A percentile compares a stretch with the other conserved stretches of the same genome.
These are phyloP conservation scores for Yoshiicerus persimilis DNA, from an alignment of 1,140 invertebrate species.

Conservation along the genomic window DNA sequence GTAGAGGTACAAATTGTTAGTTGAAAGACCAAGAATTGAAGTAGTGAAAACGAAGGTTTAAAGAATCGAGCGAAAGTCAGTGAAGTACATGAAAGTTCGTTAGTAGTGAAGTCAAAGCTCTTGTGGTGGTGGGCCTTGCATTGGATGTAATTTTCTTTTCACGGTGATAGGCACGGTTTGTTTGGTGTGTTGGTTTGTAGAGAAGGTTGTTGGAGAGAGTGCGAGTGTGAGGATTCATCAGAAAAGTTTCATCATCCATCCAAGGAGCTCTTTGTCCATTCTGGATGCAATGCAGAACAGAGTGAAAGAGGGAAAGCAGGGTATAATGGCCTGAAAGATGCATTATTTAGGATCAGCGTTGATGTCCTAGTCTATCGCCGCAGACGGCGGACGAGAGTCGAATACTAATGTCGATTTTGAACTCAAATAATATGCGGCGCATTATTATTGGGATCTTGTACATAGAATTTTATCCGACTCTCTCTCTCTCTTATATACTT, in stretches of 20 bases:
- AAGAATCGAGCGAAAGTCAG: no score
- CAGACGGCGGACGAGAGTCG: neutral
- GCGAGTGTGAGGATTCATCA: neutral
- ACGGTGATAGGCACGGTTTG: neutral
- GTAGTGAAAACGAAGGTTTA: no score
- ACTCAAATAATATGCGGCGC: conserved; percentile 7
- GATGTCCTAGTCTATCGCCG: conserved; percentile 39
- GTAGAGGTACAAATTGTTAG: no score
- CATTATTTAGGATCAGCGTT: conserved; percentile 44
- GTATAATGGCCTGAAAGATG: conserved; percentile 36
- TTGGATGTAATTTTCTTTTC: neutral
- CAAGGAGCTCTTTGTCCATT: neutral
- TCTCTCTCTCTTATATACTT: neutral
- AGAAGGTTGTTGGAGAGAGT: neutral
- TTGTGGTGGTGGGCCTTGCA: neutral
- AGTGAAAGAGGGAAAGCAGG: conserved; percentile 21
- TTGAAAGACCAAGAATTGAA: no score
- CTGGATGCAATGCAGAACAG: neutral
- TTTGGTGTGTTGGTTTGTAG: neutral
- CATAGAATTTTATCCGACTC: conserved; percentile 25
- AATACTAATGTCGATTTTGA: conserved; percentile 40
- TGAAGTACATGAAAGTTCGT: no score
- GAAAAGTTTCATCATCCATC: neutral
- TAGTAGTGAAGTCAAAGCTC: no score
- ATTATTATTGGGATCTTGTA: conserved; percentile 30